phyloP scores from a whole-genome alignment of 2,888 invertebrate species.

The Synergus laeviventris region DNA sequence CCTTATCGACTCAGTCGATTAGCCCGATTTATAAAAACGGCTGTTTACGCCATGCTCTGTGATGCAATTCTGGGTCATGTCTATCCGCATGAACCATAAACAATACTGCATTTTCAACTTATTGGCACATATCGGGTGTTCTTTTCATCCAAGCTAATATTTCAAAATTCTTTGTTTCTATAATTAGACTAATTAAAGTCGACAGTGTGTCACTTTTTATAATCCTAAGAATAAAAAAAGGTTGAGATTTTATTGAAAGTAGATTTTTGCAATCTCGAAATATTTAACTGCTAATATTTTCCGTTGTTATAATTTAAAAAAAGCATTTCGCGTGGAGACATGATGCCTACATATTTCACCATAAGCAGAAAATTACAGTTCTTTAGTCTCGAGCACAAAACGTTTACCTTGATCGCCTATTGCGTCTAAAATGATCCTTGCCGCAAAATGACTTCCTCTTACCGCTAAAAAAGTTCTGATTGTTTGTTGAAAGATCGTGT shows the following conservation, averaged over 20 bases:
- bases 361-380: conserved; percentile 1
- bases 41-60: conserved; percentile 40
- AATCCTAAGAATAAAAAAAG: no score
- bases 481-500: conserved; percentile 5
- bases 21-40: conserved; percentile 19
- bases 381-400: conserved; percentile 3
- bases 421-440: background rate
- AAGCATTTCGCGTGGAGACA: background rate
- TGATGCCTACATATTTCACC: background rate
- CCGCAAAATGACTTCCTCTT: background rate
- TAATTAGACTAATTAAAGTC: background rate
- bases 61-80: conserved; percentile 40
- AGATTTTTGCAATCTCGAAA: no score
- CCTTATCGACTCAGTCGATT: conserved; percentile 47
- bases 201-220: background rate
- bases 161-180: background rate
- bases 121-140: background rate
- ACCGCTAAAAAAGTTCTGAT: conserved; percentile 1
- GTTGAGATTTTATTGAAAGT: no score
- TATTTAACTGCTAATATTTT: no score
- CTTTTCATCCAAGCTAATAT: background rate
- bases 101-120: background rate
- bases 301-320: background rate
- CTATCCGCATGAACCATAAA: conserved; percentile 8
- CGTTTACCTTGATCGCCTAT: conserved; percentile 16